These are phyloP conservation scores for Gavia stellata DNA, from an alignment of 2,113 vertebrate species.

Conservation along the genomic window DNA sequence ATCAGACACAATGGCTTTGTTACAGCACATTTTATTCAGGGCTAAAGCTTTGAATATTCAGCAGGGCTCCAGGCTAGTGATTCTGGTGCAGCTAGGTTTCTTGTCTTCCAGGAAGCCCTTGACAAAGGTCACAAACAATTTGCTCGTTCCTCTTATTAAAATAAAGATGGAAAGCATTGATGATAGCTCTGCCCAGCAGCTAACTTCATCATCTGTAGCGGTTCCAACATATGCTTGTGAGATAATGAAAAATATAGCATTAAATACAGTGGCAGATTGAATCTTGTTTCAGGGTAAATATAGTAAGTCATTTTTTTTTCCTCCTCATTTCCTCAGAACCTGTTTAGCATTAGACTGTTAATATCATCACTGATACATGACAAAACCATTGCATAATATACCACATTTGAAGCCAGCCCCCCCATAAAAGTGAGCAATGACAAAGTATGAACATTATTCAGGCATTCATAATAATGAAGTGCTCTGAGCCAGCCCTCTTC, in stretches of 20 bases:
- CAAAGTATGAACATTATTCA: slow-evolving; percentile 85
- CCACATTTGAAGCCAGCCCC: slow-evolving; percentile 72
- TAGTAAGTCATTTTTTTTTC: slow-evolving; percentile 82
- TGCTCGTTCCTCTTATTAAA: slow-evolving; percentile 83
- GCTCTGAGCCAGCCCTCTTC: slow-evolving; percentile 63
- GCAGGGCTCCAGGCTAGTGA: slow-evolving; percentile 76
- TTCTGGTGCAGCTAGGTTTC: slow-evolving; percentile 70
- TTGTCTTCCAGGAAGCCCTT: slow-evolving; percentile 85
- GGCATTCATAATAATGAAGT: slow-evolving; percentile 81
- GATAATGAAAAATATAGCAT: slow-evolving; percentile 93
- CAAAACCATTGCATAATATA: slow-evolving; percentile 88
- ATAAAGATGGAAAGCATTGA: slow-evolving; percentile 79
- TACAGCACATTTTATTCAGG: slow-evolving; percentile 68
- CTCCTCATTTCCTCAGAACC: slow-evolving; percentile 82
- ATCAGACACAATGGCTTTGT: slow-evolving; percentile 76
- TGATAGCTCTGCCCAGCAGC: slow-evolving; percentile 90
- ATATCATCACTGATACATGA: slow-evolving; percentile 82
- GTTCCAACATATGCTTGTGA: slow-evolving; percentile 91
- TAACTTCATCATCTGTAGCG: slow-evolving; percentile 89
- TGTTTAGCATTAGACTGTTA: slow-evolving; percentile 90
- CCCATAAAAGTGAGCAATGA: slow-evolving; percentile 81
- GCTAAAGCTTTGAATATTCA: slow-evolving; percentile 83
- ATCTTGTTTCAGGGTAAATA: slow-evolving; percentile 90
- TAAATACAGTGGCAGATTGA: slow-evolving; percentile 92
- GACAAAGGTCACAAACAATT: slow-evolving; percentile 95